Conservation (phyloP, 2,888 invertebrate species). For the Ochlodes sylvanus region DNA sequence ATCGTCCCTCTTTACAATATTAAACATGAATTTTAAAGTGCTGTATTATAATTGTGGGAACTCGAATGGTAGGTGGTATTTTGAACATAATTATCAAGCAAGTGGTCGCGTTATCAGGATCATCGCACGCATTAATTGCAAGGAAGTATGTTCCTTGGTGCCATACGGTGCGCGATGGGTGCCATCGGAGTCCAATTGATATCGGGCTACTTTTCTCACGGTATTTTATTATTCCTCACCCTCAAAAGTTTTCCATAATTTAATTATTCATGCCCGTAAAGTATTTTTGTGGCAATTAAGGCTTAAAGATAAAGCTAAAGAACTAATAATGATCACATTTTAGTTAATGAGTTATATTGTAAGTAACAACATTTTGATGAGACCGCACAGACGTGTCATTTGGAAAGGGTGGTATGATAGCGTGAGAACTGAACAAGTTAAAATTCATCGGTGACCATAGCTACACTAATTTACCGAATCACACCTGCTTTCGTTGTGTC, state of each 20-base stretch:
- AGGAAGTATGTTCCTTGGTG: conserved; percentile 69
- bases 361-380: conserved; percentile 9
- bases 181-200: conserved; percentile 45
- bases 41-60: conserved; percentile 58
- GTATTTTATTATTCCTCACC: conserved; percentile 42
- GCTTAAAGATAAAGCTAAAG: conserved; percentile 1
- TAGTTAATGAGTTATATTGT: conserved; percentile 4
- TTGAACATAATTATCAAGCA: conserved; percentile 75
- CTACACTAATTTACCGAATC: conserved; percentile 66
- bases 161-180: conserved; percentile 62
- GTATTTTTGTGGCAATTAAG: not conserved
- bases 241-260: conserved; percentile 19
- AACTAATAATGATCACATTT: not conserved
- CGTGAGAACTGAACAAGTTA: conserved; percentile 70
- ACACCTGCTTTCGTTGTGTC: conserved; percentile 65
- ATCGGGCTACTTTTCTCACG: conserved; percentile 69
- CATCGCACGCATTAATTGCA: conserved; percentile 80
- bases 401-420: conserved; percentile 45
- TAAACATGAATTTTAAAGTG: conserved; percentile 15
- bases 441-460: conserved; percentile 58
- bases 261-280: conserved; percentile 16
- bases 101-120: conserved; percentile 71
- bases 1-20: conserved; percentile 4
- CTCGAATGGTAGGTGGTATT: conserved; percentile 48
- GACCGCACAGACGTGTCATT: conserved; percentile 25